These are phyloP conservation scores for Anolis sagrei DNA, from an alignment of 2,113 vertebrate species.

Conservation along the genomic window DNA sequence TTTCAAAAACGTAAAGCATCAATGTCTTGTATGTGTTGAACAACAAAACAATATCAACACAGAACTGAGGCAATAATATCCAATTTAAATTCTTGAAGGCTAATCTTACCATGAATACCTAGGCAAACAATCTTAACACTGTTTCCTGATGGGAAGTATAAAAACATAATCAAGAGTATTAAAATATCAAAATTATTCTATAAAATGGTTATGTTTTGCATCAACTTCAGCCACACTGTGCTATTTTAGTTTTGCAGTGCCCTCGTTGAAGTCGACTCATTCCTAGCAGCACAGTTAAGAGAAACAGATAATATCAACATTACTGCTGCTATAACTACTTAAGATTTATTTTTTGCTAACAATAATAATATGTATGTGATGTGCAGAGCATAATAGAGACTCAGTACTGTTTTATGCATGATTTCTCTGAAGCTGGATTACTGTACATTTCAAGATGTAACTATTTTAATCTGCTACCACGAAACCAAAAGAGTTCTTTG, in stretches of 20 bases:
- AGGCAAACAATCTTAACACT: constrained; percentile 5
- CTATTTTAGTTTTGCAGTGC: background rate
- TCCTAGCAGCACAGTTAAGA: background rate
- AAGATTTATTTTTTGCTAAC: background rate
- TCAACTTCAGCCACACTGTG: background rate
- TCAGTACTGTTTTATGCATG: background rate
- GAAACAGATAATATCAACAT: background rate
- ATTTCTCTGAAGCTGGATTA: background rate
- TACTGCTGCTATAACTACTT: background rate
- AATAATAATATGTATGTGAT: background rate
- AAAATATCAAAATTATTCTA: constrained; percentile 4
- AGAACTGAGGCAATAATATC: constrained; percentile 14
- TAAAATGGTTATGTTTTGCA: background rate
- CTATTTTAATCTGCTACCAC: too few species aligned
- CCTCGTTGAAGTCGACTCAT: background rate
- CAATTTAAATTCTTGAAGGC: constrained; percentile 13
- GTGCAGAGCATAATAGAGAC: background rate
- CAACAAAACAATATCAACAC: constrained; percentile 3
- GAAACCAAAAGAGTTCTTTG: too few species aligned
- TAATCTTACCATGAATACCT: constrained; percentile 23
- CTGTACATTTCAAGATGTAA: background rate
- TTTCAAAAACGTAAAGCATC: background rate
- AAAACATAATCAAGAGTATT: background rate
- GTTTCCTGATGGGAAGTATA: constrained; percentile 8
- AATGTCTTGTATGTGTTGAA: background rate